Percentiles rank a stretch among this genome's conserved stretches.
phyloP scores from a whole-genome alignment of 1,140 invertebrate species.

The Monochamus saltuarius region DNA sequence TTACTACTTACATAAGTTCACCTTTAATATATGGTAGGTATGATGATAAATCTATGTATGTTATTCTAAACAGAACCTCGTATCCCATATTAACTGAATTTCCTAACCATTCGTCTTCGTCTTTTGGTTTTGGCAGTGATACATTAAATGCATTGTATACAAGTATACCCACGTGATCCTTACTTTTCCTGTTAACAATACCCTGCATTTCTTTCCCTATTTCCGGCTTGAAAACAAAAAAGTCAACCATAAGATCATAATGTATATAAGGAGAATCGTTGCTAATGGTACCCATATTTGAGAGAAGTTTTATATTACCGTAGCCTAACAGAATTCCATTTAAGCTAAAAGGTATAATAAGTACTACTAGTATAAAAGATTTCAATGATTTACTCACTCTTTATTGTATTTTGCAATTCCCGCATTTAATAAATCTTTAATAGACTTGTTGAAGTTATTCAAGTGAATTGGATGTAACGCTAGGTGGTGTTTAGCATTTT shows the following conservation, averaged over 20 bases:
- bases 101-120: constrained; percentile 60
- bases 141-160: constrained; percentile 68
- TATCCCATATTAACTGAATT: constrained; percentile 57
- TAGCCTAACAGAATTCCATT: constrained; percentile 64
- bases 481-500: constrained; percentile 58
- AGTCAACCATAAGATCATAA: constrained; percentile 63
- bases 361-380: neutral
- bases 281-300: constrained; percentile 55
- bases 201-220: constrained; percentile 56
- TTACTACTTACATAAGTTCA: constrained; percentile 28
- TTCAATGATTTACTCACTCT: constrained; percentile 50
- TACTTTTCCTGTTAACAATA: constrained; percentile 62
- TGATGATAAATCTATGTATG: constrained; percentile 39
- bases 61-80: constrained; percentile 60
- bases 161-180: constrained; percentile 63
- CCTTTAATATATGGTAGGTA: constrained; percentile 36
- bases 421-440: constrained; percentile 57
- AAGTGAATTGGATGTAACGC: constrained; percentile 63
- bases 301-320: constrained; percentile 61
- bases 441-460: constrained; percentile 56
- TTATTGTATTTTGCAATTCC: constrained; percentile 59
- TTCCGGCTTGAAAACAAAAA: constrained; percentile 63
- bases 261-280: constrained; percentile 62
- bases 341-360: constrained; percentile 49
- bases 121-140: constrained; percentile 59